Percentiles rank a stretch among this genome's conserved stretches.
Conservation (phyloP, 2,113 vertebrate genomes). For the Sorex fumeus region DNA sequence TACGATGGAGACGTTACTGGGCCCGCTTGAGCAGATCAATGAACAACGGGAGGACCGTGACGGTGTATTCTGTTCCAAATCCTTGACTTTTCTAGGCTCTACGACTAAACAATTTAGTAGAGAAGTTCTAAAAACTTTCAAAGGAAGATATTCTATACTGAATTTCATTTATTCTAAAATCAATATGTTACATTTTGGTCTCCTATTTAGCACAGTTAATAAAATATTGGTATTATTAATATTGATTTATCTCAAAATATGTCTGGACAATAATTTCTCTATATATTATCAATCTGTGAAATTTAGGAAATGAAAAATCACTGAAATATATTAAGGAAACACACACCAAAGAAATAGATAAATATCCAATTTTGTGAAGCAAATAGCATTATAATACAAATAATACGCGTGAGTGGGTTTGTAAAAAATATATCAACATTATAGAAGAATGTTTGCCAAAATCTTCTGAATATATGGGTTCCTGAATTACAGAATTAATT, state of each 20-base stretch:
- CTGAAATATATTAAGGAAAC: constrained; percentile 7
- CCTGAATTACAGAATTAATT: not conserved
- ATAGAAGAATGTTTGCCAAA: too few species aligned
- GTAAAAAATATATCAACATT: not conserved
- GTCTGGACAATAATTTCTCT: not conserved
- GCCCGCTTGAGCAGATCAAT: too few species aligned
- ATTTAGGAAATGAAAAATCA: constrained; percentile 28
- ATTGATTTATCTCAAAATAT: not conserved
- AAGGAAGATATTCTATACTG: not conserved
- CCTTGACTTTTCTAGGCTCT: not conserved
- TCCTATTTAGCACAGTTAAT: not conserved
- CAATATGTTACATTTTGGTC: not conserved
- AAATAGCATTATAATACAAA: not conserved
- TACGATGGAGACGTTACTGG: too few species aligned
- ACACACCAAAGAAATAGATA: not conserved
- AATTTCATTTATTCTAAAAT: constrained; percentile 30
- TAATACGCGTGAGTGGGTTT: not conserved
- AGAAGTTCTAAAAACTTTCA: not conserved
- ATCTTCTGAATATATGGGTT: not conserved
- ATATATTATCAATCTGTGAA: not conserved
- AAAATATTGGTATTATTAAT: not conserved
- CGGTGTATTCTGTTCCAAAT: not conserved
- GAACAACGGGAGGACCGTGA: too few species aligned
- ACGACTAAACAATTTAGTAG: not conserved
- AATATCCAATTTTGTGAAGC: not conserved